These are phyloP conservation scores for Protobothrops flavoviridis DNA, from an alignment of 2,113 vertebrate genomes.

Conservation along the genomic window DNA sequence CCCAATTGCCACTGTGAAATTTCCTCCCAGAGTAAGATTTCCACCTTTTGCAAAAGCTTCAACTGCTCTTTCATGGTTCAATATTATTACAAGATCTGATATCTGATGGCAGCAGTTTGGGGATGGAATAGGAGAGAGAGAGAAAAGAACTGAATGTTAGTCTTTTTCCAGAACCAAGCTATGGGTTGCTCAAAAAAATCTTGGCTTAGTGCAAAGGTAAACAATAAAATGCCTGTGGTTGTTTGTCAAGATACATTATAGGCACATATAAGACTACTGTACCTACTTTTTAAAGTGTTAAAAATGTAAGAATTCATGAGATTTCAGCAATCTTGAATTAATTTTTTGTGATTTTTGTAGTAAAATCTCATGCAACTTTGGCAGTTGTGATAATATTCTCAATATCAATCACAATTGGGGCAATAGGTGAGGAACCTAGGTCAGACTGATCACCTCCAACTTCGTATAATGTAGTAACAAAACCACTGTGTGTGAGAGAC, in stretches of 20 bases:
- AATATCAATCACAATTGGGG: neutral
- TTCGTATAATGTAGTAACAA: neutral
- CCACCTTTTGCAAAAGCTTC: conserved; percentile 96
- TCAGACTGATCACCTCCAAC: neutral
- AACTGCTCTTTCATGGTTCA: conserved; percentile 92
- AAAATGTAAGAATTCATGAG: neutral
- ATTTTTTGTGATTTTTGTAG: neutral
- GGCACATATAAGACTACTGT: neutral
- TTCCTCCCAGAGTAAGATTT: conserved; percentile 94
- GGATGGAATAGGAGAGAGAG: neutral
- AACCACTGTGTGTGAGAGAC: neutral
- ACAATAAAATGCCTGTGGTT: neutral
- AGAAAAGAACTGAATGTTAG: neutral
- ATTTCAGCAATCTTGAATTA: neutral
- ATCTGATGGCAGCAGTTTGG: conserved; percentile 70
- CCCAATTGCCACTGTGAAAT: conserved; percentile 91
- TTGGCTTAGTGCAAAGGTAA: neutral
- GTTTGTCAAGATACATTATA: neutral
- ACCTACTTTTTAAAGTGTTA: neutral
- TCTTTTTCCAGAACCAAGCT: neutral
- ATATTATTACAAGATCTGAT: conserved; percentile 94
- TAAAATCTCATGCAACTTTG: neutral
- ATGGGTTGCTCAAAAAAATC: neutral
- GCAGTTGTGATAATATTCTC: neutral
- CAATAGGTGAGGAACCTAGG: neutral